Percentiles rank a stretch among this genome's conserved stretches.
Conservation (phyloP, 2,113 vertebrate species). For the Anolis carolinensis region DNA sequence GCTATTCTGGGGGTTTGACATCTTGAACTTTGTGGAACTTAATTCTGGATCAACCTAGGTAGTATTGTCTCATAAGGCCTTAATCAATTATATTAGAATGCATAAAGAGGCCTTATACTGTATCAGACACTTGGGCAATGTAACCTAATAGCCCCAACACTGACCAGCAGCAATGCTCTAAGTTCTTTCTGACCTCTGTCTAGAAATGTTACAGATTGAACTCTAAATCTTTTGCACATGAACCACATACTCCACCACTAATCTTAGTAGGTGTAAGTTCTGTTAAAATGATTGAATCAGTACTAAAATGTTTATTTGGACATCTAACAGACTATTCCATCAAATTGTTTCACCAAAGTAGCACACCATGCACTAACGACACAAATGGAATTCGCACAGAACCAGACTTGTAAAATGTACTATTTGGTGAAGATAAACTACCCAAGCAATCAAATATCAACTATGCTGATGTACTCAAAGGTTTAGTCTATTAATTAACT, state of each 20-base stretch:
- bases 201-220: background rate
- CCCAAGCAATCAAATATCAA: background rate
- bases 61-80: background rate
- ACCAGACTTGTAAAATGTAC: background rate
- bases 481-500: conserved; percentile 5
- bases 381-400: background rate
- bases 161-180: background rate
- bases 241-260: background rate
- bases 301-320: background rate
- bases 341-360: background rate
- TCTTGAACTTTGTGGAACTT: background rate
- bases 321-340: background rate
- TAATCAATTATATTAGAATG: background rate
- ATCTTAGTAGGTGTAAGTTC: background rate
- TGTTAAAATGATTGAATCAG: background rate
- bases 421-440: background rate
- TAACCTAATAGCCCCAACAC: background rate
- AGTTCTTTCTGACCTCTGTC: background rate
- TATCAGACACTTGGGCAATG: background rate
- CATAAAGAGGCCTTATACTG: background rate
- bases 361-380: background rate
- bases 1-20: background rate
- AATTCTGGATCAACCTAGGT: background rate
- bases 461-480: background rate
- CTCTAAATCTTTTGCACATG: background rate